Evolutionary conservation across 1,140 invertebrate species (phyloP).

Genomic region (honey bee (Apis mellifera)): Amel_HAv3.1 CM009931.2:21490501-21491000

Average conservation of each 20-base stretch:
- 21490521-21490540: neutral
- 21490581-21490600: constrained; percentile 71
- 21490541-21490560: neutral
- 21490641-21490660: constrained; percentile 6
- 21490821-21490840: constrained; percentile 39
- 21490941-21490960: constrained; percentile 75
- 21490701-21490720: neutral
- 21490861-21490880: constrained; percentile 77
- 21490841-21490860: constrained; percentile 70
- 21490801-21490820: neutral
- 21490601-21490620: constrained; percentile 81
- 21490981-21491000: constrained; percentile 79
- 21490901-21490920: constrained; percentile 78
- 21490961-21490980: constrained; percentile 79
- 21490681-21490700: neutral
- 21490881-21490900: constrained; percentile 76
- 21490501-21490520: constrained; percentile 35
- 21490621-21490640: constrained; percentile 56
- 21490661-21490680: constrained; percentile 52
- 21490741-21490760: neutral
- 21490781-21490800: neutral
- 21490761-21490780: neutral
- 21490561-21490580: constrained; percentile 32
- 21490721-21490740: neutral
- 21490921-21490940: constrained; percentile 81